Evolutionary conservation across 2,113 vertebrate genomes (phyloP).

Genomic region (Dicerorhinus sumatrensis): DNA sequence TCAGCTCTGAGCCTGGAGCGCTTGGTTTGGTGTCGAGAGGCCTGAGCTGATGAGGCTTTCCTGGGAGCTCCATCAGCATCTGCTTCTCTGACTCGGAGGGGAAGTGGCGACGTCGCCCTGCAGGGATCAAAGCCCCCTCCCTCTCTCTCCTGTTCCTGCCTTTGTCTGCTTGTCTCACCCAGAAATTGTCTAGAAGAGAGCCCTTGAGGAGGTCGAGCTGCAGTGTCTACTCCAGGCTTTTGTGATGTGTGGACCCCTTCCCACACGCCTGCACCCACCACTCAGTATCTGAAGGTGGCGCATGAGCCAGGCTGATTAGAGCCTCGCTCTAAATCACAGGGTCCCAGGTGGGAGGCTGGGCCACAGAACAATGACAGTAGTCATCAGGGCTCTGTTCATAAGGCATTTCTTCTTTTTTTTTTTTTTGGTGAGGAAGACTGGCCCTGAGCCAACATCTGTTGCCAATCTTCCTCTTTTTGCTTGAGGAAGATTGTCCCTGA

Average conservation of each 20-base stretch:
- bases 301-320: neutral
- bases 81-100: neutral
- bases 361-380: fast-evolving
- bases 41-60: neutral
- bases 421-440: too few species aligned
- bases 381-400: fast-evolving
- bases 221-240: neutral
- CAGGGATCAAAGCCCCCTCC: neutral
- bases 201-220: neutral
- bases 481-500: too few species aligned
- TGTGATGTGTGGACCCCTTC: neutral
- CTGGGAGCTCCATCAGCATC: fast-evolving
- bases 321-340: neutral
- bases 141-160: neutral
- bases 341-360: neutral
- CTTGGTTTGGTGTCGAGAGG: neutral
- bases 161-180: neutral
- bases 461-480: too few species aligned
- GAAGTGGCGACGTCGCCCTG: fast-evolving
- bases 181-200: neutral
- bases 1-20: neutral
- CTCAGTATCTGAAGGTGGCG: too few species aligned
- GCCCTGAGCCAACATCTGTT: too few species aligned
- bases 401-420: too few species aligned
- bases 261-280: fast-evolving